Conservation (phyloP, 2,797 vertebrate genomes). For the Catostomus latipinnis region DNA sequence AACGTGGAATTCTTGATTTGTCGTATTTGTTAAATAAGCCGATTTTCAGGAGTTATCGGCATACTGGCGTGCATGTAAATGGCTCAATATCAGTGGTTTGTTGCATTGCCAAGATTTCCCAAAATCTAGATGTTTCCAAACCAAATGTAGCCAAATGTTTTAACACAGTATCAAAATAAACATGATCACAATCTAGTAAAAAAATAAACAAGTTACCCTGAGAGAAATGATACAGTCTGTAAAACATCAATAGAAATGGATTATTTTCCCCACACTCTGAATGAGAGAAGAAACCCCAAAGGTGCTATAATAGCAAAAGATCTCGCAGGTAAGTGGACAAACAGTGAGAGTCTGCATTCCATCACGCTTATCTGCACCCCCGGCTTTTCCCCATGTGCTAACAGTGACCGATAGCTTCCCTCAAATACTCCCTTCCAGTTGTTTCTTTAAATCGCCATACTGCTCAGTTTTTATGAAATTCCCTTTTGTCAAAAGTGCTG, state of each 20-base stretch:
- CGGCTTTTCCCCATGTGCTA: slow-evolving; percentile 45
- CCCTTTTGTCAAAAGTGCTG: slow-evolving; percentile 40
- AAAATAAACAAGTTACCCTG: not conserved
- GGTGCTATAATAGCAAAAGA: not conserved
- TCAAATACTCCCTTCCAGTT: slow-evolving; percentile 12
- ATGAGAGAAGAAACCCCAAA: not conserved
- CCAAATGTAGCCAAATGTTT: not conserved
- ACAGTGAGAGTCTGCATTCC: slow-evolving; percentile 31
- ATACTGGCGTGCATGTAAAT: too few species aligned
- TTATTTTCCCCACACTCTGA: not conserved
- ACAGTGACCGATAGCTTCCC: slow-evolving; percentile 28
- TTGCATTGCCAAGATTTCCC: slow-evolving; percentile 2
- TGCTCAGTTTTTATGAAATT: slow-evolving; percentile 37
- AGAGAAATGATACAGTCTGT: not conserved
- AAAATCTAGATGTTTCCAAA: not conserved
- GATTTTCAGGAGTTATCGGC: too few species aligned
- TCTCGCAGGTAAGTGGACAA: slow-evolving; percentile 42
- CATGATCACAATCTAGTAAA: not conserved
- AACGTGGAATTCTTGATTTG: too few species aligned
- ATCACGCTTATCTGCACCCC: slow-evolving; percentile 33
- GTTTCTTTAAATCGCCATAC: slow-evolving; percentile 42
- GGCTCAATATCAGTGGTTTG: too few species aligned
- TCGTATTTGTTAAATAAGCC: too few species aligned
- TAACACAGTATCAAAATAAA: slow-evolving; percentile 4
- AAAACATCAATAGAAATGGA: not conserved